Conservation (phyloP, 2,888 invertebrate genomes). For the Xestia sexstrigata region DNA sequence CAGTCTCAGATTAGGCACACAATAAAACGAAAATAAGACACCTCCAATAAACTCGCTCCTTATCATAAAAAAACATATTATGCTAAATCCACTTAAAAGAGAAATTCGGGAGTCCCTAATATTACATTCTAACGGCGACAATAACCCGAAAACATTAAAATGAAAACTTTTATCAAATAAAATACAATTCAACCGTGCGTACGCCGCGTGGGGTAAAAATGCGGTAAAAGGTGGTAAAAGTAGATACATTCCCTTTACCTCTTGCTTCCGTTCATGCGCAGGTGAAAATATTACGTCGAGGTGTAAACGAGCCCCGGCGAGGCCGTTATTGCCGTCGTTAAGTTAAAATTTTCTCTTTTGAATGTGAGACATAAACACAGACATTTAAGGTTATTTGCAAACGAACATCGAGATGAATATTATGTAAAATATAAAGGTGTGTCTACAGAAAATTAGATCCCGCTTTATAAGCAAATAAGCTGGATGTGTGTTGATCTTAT, state of each 20-base stretch:
- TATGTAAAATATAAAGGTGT: constrained; percentile 62
- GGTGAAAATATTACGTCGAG: constrained; percentile 82
- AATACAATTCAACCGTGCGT: constrained; percentile 70
- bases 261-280: constrained; percentile 78
- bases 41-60: constrained; percentile 38
- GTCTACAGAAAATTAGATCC: constrained; percentile 54
- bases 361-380: constrained; percentile 82
- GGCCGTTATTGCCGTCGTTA: constrained; percentile 85
- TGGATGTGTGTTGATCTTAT: constrained; percentile 25
- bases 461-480: constrained; percentile 44
- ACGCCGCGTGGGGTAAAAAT: constrained; percentile 71
- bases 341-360: constrained; percentile 85
- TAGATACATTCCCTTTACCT: constrained; percentile 75
- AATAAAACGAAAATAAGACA: constrained; percentile 48
- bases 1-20: constrained; percentile 24
- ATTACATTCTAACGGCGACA: constrained; percentile 63
- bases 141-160: constrained; percentile 65
- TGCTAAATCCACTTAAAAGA: constrained; percentile 47
- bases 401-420: constrained; percentile 78
- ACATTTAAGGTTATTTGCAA: constrained; percentile 83
- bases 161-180: constrained; percentile 72
- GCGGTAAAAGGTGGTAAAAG: constrained; percentile 72
- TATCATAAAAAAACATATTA: constrained; percentile 62
- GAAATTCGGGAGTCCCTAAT: constrained; percentile 56
- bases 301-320: constrained; percentile 83